A percentile compares a stretch with the other conserved stretches of the same genome.
phyloP scores from a whole-genome alignment of 2,888 invertebrate genomes.

The Leptura quadrifasciata region DNA sequence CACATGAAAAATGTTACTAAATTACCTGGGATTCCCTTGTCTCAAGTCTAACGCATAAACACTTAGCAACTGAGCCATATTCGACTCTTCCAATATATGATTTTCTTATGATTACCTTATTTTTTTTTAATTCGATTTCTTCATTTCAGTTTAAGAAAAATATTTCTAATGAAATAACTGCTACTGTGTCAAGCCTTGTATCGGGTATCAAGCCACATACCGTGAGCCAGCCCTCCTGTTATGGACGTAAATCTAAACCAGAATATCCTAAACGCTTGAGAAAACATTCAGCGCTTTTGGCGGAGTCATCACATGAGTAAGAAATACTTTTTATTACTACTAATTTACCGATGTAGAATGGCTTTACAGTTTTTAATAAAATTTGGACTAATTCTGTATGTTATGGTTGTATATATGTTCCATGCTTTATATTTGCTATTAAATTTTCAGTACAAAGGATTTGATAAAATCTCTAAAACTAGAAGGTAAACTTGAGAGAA shows the following conservation, averaged over 20 bases:
- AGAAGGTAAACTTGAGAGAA: conserved; percentile 69
- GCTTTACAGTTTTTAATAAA: too few species aligned
- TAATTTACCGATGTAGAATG: too few species aligned
- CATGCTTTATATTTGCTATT: not conserved
- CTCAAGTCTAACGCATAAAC: too few species aligned
- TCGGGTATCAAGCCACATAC: conserved; percentile 56
- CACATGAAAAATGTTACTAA: too few species aligned
- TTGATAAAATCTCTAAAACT: conserved; percentile 62
- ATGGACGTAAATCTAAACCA: conserved; percentile 62
- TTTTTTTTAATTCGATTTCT: too few species aligned
- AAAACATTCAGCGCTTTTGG: conserved; percentile 57
- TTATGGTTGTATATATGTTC: not conserved
- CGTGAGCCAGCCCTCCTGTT: conserved; percentile 51
- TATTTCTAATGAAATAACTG: conserved; percentile 66
- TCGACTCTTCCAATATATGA: too few species aligned
- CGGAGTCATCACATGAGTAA: conserved; percentile 59
- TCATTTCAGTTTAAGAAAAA: conserved; percentile 68
- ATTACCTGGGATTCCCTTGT: too few species aligned
- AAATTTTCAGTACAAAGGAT: conserved; percentile 54
- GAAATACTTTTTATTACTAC: conserved; percentile 12
- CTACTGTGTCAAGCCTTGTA: conserved; percentile 59
- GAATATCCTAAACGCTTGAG: conserved; percentile 61
- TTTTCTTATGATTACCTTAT: too few species aligned
- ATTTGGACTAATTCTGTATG: too few species aligned
- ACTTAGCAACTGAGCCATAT: too few species aligned